phyloP scores from a whole-genome alignment of 2,113 vertebrate genomes.

The Pseudorasbora parva region DNA sequence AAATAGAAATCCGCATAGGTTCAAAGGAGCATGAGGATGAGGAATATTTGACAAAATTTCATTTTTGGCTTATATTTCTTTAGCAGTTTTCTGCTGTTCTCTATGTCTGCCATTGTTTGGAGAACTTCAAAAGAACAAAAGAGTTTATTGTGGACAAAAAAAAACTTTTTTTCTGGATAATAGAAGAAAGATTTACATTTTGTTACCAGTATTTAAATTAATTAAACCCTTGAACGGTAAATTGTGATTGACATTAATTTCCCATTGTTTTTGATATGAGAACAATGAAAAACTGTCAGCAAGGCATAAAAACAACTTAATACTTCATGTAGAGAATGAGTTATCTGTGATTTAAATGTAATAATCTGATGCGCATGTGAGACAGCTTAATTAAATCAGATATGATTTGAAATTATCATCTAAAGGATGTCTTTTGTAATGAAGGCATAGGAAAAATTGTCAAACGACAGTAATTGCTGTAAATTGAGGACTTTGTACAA shows the following conservation, averaged over 20 bases:
- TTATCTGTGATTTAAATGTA: constrained; percentile 59
- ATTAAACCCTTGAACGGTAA: constrained; percentile 51
- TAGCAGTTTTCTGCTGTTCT: constrained; percentile 36
- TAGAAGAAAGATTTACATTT: constrained; percentile 44
- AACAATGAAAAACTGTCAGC: constrained; percentile 24
- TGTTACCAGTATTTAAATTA: constrained; percentile 42
- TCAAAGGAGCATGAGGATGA: background rate
- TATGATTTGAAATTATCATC: constrained; percentile 55
- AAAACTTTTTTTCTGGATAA: constrained; percentile 19
- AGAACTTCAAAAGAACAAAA: constrained; percentile 51
- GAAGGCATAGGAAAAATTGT: constrained; percentile 59
- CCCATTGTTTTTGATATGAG: constrained; percentile 52
- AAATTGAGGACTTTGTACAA: constrained; percentile 54
- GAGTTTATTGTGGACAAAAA: constrained; percentile 42
- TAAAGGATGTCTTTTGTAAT: constrained; percentile 58
- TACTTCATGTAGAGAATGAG: constrained; percentile 53
- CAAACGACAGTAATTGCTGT: constrained; percentile 55
- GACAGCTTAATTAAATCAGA: constrained; percentile 59
- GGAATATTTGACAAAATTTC: background rate
- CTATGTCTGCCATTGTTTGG: constrained; percentile 35
- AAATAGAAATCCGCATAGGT: no score
- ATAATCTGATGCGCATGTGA: constrained; percentile 55
- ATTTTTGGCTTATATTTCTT: background rate
- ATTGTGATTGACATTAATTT: constrained; percentile 43
- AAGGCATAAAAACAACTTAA: constrained; percentile 55